Conservation (phyloP, 35 echinoderm and acorn worm genomes). For the Hemicentrotus pulcherrimus region DNA sequence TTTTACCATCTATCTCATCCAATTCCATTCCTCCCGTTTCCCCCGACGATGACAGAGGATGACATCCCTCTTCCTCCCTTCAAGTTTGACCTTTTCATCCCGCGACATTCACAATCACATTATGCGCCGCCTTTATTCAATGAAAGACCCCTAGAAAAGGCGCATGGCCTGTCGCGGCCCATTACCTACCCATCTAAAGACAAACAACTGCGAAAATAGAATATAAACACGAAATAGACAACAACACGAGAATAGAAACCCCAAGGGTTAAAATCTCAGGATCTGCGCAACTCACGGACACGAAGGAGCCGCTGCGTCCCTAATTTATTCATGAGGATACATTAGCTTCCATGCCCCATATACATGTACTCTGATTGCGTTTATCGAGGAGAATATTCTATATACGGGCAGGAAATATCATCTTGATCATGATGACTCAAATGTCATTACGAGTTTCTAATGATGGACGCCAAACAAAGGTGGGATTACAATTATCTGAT, state of each 20-base stretch:
- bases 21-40: not conserved
- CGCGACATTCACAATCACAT: not conserved
- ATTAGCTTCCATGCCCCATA: not conserved
- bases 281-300: not conserved
- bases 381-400: not conserved
- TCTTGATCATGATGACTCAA: not conserved
- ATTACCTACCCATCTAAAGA: not conserved
- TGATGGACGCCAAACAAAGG: not conserved
- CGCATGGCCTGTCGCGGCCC: not conserved
- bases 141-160: not conserved
- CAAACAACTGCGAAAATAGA: not conserved
- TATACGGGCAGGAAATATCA: not conserved
- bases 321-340: slow-evolving; percentile 20
- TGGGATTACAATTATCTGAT: too few relatives aligned
- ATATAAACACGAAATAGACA: not conserved
- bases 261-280: not conserved
- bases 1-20: not conserved
- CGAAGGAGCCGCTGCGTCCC: not conserved
- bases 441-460: not conserved
- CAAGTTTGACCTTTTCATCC: not conserved
- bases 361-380: not conserved
- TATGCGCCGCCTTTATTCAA: not conserved
- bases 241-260: not conserved
- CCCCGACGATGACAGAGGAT: not conserved
- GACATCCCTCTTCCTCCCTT: not conserved